These are phyloP conservation scores for Sanderia malayensis DNA, from an alignment of 30 jellyfish, hydroid and myxozoan genomes.

Conservation along the genomic window DNA sequence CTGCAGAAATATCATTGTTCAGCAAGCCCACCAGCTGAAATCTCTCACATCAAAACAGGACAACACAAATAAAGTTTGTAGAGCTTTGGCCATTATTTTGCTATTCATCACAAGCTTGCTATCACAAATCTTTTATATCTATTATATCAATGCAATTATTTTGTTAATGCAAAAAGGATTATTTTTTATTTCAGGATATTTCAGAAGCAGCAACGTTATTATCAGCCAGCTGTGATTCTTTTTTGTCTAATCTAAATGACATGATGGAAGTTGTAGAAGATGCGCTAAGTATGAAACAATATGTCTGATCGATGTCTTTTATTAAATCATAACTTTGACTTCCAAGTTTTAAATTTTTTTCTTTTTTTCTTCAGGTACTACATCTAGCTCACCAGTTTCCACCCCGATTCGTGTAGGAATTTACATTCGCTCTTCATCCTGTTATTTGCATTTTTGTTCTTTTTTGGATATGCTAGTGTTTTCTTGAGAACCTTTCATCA, in stretches of 20 bases:
- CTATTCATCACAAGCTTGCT: too few species aligned
- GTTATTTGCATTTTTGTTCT: too few species aligned
- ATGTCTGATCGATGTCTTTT: too few species aligned
- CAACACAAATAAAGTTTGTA: conserved; percentile 54
- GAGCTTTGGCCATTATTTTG: too few species aligned
- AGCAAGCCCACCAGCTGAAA: conserved; percentile 77
- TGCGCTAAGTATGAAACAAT: conserved; percentile 71
- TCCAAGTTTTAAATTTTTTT: background rate
- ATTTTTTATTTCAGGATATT: conserved; percentile 38
- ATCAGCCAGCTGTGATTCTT: conserved; percentile 94
- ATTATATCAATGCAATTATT: too few species aligned
- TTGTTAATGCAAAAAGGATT: too few species aligned
- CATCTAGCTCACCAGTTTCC: conserved; percentile 90
- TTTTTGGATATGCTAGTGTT: too few species aligned
- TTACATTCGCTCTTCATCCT: too few species aligned
- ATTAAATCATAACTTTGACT: too few species aligned
- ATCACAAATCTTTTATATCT: too few species aligned
- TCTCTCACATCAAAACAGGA: conserved; percentile 32
- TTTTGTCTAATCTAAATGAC: conserved; percentile 76
- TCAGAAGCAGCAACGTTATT: conserved; percentile 79
- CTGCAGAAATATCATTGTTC: conserved; percentile 75
- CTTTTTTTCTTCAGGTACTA: conserved; percentile 46
- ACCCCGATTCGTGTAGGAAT: conserved; percentile 83
- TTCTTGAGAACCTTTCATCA: too few species aligned
- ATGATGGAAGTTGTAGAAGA: conserved; percentile 92